Evolutionary conservation across 2,888 invertebrate genomes (phyloP).

Genomic region (Scrobipalpa costella): DNA sequence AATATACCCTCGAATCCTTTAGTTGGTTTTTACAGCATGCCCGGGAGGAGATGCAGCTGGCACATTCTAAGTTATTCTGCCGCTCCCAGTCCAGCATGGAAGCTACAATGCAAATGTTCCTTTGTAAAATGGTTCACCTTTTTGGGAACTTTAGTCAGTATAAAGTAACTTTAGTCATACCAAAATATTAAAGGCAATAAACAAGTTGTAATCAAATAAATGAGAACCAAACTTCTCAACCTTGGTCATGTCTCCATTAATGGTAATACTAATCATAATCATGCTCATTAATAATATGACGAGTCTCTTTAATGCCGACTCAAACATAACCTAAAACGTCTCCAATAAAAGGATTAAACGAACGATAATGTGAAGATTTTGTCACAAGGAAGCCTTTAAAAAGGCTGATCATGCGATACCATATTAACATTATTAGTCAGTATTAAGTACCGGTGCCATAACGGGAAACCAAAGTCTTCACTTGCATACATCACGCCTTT

Average conservation of each 20-base stretch:
- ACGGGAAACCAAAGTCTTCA: too few species aligned
- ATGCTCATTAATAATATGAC: slow-evolving; percentile 6
- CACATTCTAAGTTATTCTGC: too few species aligned
- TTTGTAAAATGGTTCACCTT: too few species aligned
- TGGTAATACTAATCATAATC: slow-evolving; percentile 43
- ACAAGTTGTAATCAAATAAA: not conserved
- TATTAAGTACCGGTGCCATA: not conserved
- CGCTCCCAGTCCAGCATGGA: too few species aligned
- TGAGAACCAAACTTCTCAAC: not conserved
- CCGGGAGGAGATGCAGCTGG: too few species aligned
- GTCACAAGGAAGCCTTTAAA: not conserved
- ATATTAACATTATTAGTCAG: slow-evolving; percentile 33
- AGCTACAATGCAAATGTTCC: too few species aligned
- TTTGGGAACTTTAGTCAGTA: too few species aligned
- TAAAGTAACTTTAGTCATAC: not conserved
- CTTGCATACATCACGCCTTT: too few species aligned
- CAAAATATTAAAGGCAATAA: not conserved
- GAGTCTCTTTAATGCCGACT: not conserved
- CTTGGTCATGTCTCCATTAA: slow-evolving; percentile 40
- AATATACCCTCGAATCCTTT: too few species aligned
- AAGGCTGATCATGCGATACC: not conserved
- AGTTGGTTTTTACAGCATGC: too few species aligned
- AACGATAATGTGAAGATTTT: not conserved
- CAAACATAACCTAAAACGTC: not conserved
- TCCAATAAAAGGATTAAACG: not conserved